Evolutionary conservation across 2,797 vertebrate species (phyloP), one percentile per base, ranked within the genome.

Genomic region (Anniella stebbinsi): DNA sequence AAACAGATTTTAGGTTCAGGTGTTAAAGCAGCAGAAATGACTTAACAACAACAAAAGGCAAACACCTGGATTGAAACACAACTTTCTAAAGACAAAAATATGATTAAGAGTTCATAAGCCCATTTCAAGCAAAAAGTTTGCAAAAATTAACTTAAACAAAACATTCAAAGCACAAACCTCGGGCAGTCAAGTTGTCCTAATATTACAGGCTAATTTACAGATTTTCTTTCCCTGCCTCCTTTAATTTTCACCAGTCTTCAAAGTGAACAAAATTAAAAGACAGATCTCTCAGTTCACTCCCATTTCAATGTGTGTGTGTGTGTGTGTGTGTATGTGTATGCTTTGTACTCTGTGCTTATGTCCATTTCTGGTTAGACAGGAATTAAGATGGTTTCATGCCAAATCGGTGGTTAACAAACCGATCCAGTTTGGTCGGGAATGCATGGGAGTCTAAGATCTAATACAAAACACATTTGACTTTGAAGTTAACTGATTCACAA

Each of bases 211-310:
- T 70, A 70, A 70, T 86, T 80, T 60, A 45, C 38, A 89, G 4
- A 45, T 60, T 70, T 57, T 38, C 3, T 69, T 86, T 15, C 66
- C 11, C 12, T 48, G n/a, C 21, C 25, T 57, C 73, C 63, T 89
- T 57, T 72, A 86, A 80, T 80, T 80, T 57, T 57, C 12, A 69
- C 17, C 45, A 15, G 5, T 54, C 67, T 89, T 89, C 75, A 89
- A 86, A 89, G 75, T 33, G 75, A 89, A 28, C 75, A 41, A 41
- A 69, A 78, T 89, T 41, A 89, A 89, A 89, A 84, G 73, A 69
- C 10, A n/a, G 60, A 12, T 45, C 33, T 57, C 9, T 45, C 41
- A 23, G 11, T 51, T 54, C 10, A 15, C 54, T 88, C 38, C 41
- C 25, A 28, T 84, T 48, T 67, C 13, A 67, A n/a, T 36, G 1